Conservation (phyloP, 92 coral and sea anemone species). For the Parazoanthus darwini region DNA sequence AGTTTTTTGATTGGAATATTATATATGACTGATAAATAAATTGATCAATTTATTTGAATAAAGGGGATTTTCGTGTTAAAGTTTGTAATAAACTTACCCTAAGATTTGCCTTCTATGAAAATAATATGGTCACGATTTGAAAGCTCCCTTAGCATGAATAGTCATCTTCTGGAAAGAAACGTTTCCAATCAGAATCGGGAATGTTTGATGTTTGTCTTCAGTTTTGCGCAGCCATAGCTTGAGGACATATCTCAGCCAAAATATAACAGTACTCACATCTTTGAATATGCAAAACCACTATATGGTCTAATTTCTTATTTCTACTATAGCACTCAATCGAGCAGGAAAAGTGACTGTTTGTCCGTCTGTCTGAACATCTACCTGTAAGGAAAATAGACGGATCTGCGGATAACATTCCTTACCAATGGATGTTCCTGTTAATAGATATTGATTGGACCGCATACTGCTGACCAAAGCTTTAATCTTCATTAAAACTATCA, state of each 20-base stretch:
- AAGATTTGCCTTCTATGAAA: background rate
- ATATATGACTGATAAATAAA: background rate
- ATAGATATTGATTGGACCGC: too few relatives aligned
- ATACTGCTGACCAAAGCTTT: too few relatives aligned
- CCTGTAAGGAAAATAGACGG: too few relatives aligned
- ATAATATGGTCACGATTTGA: background rate
- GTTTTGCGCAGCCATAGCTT: too few relatives aligned
- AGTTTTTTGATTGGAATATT: background rate
- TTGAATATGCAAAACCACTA: background rate
- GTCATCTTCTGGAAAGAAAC: too few relatives aligned
- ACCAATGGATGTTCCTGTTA: too few relatives aligned
- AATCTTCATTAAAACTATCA: too few relatives aligned
- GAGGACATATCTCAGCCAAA: too few relatives aligned
- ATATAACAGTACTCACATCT: background rate
- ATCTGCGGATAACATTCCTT: too few relatives aligned
- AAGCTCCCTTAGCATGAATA: background rate
- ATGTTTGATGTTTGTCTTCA: too few relatives aligned
- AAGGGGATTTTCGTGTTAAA: slow-evolving; percentile 2
- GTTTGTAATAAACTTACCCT: background rate
- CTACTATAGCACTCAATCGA: background rate
- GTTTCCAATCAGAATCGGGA: too few relatives aligned
- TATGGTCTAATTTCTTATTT: background rate
- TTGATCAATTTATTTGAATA: slow-evolving; percentile 9
- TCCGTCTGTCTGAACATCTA: background rate
- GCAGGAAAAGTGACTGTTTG: background rate